Percentiles rank a stretch among this genome's conserved stretches.
Evolutionary conservation across 2,888 invertebrate species (phyloP).

Genomic region (Patella ulyssiponensis): DNA sequence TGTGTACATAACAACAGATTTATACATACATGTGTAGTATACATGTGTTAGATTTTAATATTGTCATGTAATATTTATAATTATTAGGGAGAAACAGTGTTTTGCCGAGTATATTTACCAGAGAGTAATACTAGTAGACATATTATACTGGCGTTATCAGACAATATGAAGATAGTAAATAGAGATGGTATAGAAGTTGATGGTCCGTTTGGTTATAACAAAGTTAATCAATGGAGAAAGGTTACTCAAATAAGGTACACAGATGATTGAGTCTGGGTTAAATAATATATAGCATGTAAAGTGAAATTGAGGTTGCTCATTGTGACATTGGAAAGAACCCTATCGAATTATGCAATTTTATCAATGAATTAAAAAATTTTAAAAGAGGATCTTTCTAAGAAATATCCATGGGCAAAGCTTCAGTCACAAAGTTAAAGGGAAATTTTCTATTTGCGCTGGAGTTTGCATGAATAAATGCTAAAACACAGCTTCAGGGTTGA

Average conservation of each 20-base stretch:
- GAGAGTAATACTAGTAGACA: slow-evolving; percentile 91
- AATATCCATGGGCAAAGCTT: too few species aligned
- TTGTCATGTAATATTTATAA: background rate
- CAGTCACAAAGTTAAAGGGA: too few species aligned
- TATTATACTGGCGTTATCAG: slow-evolving; percentile 86
- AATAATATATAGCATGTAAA: background rate
- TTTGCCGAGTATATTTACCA: slow-evolving; percentile 90
- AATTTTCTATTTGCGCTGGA: too few species aligned
- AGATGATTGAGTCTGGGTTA: background rate
- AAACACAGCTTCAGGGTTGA: too few species aligned
- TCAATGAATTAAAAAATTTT: too few species aligned
- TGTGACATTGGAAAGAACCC: too few species aligned
- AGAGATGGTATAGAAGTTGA: slow-evolving; percentile 77
- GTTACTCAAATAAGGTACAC: slow-evolving; percentile 73
- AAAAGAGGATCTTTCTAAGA: too few species aligned
- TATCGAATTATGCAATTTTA: too few species aligned
- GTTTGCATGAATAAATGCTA: too few species aligned
- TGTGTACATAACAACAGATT: too few species aligned
- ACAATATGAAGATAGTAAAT: slow-evolving; percentile 88
- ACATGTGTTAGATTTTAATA: too few species aligned
- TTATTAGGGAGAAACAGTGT: slow-evolving; percentile 87
- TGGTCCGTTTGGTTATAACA: slow-evolving; percentile 58
- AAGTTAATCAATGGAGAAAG: slow-evolving; percentile 72
- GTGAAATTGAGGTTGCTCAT: background rate
- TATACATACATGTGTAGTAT: too few species aligned